Conservation (phyloP, 92 coral and sea anemone genomes). For the Ricordea florida region DNA sequence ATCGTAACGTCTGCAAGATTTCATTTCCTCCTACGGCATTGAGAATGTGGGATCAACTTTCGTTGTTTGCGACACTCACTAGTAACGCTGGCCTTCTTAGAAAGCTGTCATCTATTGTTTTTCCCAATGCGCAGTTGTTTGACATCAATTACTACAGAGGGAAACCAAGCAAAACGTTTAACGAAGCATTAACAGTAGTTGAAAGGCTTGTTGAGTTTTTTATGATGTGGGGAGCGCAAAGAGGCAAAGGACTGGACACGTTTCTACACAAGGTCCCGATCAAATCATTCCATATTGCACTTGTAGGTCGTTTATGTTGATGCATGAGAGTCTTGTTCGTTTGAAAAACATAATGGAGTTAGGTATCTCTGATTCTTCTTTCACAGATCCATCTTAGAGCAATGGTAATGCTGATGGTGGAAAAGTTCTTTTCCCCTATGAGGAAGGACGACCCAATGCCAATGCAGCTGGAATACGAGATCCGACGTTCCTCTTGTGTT, state of each 20-base stretch:
- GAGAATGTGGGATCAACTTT: no score
- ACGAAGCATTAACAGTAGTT: conserved; percentile 41
- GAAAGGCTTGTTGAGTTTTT: conserved; percentile 49
- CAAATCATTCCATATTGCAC: conserved; percentile 54
- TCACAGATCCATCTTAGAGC: conserved; percentile 25
- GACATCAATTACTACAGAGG: conserved; percentile 45
- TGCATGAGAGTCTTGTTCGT: conserved; percentile 49
- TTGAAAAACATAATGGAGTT: conserved; percentile 43
- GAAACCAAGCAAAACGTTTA: conserved; percentile 25
- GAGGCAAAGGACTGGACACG: conserved; percentile 45
- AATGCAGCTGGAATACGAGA: conserved; percentile 45
- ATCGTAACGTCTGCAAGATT: no score
- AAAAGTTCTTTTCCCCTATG: conserved; percentile 50
- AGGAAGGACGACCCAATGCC: conserved; percentile 50
- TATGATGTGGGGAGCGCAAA: conserved; percentile 34
- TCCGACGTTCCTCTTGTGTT: conserved; percentile 46
- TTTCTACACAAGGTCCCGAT: conserved; percentile 33
- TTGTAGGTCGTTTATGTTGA: conserved; percentile 35
- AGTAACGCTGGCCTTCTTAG: no score
- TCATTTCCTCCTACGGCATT: no score
- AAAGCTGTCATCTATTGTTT: conserved; percentile 26
- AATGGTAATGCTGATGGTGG: conserved; percentile 52
- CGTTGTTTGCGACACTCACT: no score
- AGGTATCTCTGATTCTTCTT: conserved; percentile 35
- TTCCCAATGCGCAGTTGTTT: conserved; percentile 40